These are phyloP conservation scores for Salmo trutta DNA, from an alignment of 2,797 vertebrate genomes.

Conservation along the genomic window DNA sequence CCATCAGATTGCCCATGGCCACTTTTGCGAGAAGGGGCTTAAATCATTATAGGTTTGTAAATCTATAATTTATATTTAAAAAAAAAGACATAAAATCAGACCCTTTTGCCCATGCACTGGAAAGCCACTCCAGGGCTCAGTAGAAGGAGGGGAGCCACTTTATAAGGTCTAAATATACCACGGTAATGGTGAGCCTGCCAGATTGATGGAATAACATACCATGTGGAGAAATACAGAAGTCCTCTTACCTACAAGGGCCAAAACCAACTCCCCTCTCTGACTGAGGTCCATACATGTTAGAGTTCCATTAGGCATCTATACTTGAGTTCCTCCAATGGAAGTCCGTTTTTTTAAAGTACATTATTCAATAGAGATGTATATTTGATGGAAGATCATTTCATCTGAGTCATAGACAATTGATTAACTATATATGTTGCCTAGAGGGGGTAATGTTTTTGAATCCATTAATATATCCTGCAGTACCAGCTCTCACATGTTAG, in stretches of 20 bases:
- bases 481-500: no score
- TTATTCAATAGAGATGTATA: not conserved
- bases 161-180: not conserved
- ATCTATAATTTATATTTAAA: no score
- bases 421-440: not conserved
- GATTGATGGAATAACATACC: conserved; percentile 48
- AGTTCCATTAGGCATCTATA: not conserved
- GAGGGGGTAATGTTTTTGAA: not conserved
- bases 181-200: conserved; percentile 21
- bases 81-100: no score
- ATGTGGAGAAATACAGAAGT: not conserved
- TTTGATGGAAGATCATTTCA: not conserved
- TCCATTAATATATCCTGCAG: not conserved
- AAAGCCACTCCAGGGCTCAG: not conserved
- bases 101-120: no score
- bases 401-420: not conserved
- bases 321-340: no score
- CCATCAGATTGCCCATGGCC: no score
- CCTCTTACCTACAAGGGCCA: not conserved
- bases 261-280: not conserved
- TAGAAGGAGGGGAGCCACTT: not conserved
- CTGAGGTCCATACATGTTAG: not conserved
- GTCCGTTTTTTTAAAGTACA: no score
- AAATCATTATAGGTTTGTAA: no score
- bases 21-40: no score